Evolutionary conservation across 2,113 vertebrate genomes (phyloP).

Genomic region (Amazona guildingii): DNA sequence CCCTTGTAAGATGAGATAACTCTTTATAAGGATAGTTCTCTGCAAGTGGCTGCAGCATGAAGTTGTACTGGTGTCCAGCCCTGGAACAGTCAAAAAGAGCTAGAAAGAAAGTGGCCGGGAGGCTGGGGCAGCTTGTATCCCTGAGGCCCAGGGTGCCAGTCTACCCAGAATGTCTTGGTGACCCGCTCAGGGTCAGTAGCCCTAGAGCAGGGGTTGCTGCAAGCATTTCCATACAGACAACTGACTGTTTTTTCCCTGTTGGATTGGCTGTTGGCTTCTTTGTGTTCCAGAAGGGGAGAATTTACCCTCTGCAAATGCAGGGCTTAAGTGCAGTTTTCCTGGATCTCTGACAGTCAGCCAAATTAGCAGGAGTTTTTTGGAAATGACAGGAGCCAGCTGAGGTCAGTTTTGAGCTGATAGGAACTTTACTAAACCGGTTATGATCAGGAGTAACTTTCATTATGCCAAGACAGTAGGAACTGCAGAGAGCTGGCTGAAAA

Average conservation of each 20-base stretch:
- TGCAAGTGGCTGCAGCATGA: neutral
- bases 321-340: conserved; percentile 12
- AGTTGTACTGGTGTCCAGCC: neutral
- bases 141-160: neutral
- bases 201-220: neutral
- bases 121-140: neutral
- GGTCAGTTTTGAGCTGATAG: conserved; percentile 36
- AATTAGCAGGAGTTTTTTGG: conserved; percentile 43
- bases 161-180: neutral
- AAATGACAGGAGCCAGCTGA: conserved; percentile 8
- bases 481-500: conserved; percentile 17
- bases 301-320: conserved; percentile 14
- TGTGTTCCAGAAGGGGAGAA: neutral
- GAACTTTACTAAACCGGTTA: neutral
- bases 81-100: neutral
- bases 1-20: neutral
- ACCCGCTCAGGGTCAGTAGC: neutral
- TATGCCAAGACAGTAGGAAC: conserved; percentile 20
- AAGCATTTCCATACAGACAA: neutral
- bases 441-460: neutral
- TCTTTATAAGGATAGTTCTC: neutral
- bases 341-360: conserved; percentile 4
- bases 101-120: neutral
- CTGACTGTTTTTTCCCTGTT: conserved; percentile 1
- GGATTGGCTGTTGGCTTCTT: conserved; percentile 13